Conservation (phyloP, 2,888 invertebrate species). For the Leptopilina myrica region DNA sequence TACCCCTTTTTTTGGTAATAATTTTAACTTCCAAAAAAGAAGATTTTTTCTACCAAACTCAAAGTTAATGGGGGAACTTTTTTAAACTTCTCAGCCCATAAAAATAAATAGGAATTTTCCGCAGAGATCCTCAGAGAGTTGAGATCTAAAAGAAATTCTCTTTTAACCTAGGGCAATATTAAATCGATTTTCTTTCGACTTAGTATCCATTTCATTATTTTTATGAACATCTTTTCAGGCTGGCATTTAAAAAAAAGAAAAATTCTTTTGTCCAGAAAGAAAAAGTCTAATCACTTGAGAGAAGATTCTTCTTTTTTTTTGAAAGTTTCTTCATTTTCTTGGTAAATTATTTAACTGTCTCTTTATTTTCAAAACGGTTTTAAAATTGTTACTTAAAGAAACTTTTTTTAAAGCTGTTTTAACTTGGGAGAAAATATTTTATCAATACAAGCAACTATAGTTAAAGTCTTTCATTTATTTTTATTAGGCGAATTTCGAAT, state of each 20-base stretch:
- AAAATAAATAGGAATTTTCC: constrained; percentile 17
- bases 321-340: neutral
- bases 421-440: no score
- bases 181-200: constrained; percentile 22
- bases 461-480: no score
- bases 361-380: no score
- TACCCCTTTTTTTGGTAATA: neutral
- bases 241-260: constrained; percentile 8
- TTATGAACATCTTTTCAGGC: neutral
- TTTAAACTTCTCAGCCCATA: constrained; percentile 19
- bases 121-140: constrained; percentile 10
- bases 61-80: neutral
- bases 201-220: constrained; percentile 19
- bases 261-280: neutral
- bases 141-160: constrained; percentile 33
- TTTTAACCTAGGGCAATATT: constrained; percentile 19
- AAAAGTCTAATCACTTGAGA: neutral
- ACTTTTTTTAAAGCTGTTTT: no score
- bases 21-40: neutral
- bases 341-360: neutral
- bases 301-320: neutral
- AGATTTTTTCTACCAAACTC: neutral
- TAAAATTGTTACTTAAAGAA: no score
- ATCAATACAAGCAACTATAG: no score
- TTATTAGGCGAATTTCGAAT: no score